Base-by-base conservation (phyloP, 1,140 invertebrate genomes). In the Cataglyphis hispanica region DNA sequence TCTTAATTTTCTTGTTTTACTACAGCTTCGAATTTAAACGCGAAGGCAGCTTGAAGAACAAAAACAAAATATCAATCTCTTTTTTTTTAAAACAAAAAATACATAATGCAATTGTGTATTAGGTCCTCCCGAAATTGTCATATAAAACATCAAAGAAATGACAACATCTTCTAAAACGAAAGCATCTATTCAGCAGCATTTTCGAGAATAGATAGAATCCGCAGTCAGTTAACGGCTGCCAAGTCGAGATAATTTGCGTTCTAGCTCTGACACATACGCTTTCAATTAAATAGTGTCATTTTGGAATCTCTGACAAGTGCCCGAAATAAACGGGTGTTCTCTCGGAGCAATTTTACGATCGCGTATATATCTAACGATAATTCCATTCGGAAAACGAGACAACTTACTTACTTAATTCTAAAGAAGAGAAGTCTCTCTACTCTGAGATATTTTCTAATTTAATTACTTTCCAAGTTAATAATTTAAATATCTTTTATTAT, bases 161-260 rank as follows among this genome's bases (percentile, higher is more conserved):
- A 22, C 16, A 67, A 84, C 16, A 34, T 64, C 37, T 58, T 63
- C 43, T 60, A 63, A 83, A 69, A 85, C 25, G 63, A 22, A 25
- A 61, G 25, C 70, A 34, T 19, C 50, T 11, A 56, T 76, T 5
- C n/a, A 19, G 19, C 40, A 43, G 53, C 31, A 61, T 85, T 84
- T 86, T 67, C 77, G 70, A 84, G 74, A 90, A 90, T 86, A 88
- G 84, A 74, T 84, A 58, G 84, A 81, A 84, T 86, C 64, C 72
- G 66, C 70, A 70, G 76, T 88, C 88, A 77, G 86, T 85, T 64
- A 85, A 53, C 40, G 16, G 78, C 22, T 86, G 85, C 85, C 78
- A 84, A 84, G 67, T 86, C 66, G 66, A 63, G 40, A 6, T 7
- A 84, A 75, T 37, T 74, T 84, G 61, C 37, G 37, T 75, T 34